A percentile compares a stretch with the other conserved stretches of the same genome.
phyloP scores from a whole-genome alignment of 2,797 vertebrate species.

The Zalophus californianus region DNA sequence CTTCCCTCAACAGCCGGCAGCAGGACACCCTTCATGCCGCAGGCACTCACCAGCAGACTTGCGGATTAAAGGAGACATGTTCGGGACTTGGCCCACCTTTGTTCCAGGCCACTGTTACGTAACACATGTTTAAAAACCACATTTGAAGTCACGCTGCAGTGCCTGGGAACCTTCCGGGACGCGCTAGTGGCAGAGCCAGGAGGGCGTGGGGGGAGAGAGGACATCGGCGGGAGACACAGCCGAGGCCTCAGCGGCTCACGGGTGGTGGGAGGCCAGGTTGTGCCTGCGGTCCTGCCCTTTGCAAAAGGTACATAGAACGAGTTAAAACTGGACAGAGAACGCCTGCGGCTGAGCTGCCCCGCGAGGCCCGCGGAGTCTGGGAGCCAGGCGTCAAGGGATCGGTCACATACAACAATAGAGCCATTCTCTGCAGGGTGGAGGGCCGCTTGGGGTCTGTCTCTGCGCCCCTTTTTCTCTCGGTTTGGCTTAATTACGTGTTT shows the following conservation, averaged over 20 bases:
- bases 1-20: accelerated
- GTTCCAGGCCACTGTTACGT: neutral
- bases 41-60: too few species aligned
- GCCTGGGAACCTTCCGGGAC: accelerated
- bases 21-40: accelerated
- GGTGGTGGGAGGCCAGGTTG: neutral
- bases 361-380: too few species aligned
- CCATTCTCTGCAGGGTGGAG: accelerated
- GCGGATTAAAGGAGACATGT: too few species aligned
- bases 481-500: neutral
- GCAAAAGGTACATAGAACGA: neutral
- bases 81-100: too few species aligned
- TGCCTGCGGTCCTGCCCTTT: neutral
- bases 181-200: accelerated
- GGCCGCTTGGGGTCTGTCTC: neutral
- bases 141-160: neutral
- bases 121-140: neutral
- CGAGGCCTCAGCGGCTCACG: too few species aligned
- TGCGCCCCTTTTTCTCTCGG: accelerated
- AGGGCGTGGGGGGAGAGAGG: accelerated
- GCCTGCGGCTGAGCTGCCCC: neutral
- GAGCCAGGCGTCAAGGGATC: accelerated
- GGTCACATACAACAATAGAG: accelerated
- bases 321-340: neutral
- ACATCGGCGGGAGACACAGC: too few species aligned